These are phyloP conservation scores for Pachycephala philippinensis DNA, from an alignment of 2,113 vertebrate species.

Conservation along the genomic window DNA sequence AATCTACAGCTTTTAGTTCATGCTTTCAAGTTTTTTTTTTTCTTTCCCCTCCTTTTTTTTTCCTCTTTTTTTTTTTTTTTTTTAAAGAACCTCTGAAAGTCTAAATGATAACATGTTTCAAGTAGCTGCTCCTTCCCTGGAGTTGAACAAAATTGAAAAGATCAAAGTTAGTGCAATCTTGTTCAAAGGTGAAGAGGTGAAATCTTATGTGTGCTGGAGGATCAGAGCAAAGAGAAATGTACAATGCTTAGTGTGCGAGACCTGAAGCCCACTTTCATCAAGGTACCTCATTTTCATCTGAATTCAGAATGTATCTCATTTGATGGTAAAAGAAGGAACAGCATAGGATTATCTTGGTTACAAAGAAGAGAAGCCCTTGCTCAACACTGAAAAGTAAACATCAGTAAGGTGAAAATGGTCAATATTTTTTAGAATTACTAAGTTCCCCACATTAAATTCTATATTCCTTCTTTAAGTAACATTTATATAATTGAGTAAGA, in stretches of 20 bases:
- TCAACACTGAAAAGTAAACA: constrained; percentile 5
- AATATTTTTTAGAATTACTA: not conserved
- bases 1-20: constrained; percentile 27
- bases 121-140: constrained; percentile 48
- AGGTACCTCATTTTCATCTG: constrained; percentile 57
- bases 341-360: not conserved
- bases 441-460: not conserved
- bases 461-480: not conserved
- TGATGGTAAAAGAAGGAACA: not conserved
- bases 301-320: constrained; percentile 18
- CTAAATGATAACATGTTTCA: constrained; percentile 61
- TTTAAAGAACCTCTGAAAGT: not conserved
- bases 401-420: not conserved
- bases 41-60: accelerated
- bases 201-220: constrained; percentile 40
- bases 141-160: constrained; percentile 65
- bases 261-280: constrained; percentile 63
- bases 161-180: constrained; percentile 52
- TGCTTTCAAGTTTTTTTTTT: not conserved
- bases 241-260: constrained; percentile 19
- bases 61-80: not conserved
- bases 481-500: constrained; percentile 23
- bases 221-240: constrained; percentile 56
- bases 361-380: not conserved
- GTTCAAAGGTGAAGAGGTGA: constrained; percentile 59